Conservation (phyloP, 1,140 invertebrate species). For the Heliconius eleuchia region DNA sequence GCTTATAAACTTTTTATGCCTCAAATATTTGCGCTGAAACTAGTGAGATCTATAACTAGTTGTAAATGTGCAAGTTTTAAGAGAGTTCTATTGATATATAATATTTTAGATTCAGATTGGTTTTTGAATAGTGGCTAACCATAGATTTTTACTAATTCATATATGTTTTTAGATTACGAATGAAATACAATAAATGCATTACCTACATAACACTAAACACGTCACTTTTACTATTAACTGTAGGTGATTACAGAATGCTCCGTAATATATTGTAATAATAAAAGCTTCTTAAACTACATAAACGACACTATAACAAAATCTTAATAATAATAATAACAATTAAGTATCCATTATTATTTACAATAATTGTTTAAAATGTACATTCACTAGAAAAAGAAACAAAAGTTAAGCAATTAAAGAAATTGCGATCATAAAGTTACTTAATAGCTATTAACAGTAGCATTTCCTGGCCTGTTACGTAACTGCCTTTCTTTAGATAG, state of each 20-base stretch:
- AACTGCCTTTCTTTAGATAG: conserved; percentile 29
- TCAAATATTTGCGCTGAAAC: background rate
- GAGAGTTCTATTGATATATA: too few species aligned
- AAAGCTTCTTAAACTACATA: too few species aligned
- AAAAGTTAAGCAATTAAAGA: conserved; percentile 9
- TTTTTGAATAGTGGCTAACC: too few species aligned
- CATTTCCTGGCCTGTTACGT: conserved; percentile 13
- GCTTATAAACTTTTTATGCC: background rate
- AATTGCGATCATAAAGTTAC: background rate
- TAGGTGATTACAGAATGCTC: too few species aligned
- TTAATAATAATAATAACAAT: background rate
- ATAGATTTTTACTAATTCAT: too few species aligned
- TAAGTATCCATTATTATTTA: background rate
- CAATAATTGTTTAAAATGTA: background rate
- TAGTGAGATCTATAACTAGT: background rate
- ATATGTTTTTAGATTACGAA: too few species aligned
- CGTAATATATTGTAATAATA: too few species aligned
- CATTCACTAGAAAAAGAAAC: background rate
- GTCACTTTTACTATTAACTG: too few species aligned
- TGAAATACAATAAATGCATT: too few species aligned
- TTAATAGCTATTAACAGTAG: background rate
- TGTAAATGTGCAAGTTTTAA: background rate
- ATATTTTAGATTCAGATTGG: too few species aligned
- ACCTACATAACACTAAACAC: too few species aligned
- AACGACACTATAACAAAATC: background rate